Percentiles rank a stretch among this genome's conserved stretches.
Conservation (phyloP, 2,797 vertebrate species). For the Phaenicophaeus curvirostris region DNA sequence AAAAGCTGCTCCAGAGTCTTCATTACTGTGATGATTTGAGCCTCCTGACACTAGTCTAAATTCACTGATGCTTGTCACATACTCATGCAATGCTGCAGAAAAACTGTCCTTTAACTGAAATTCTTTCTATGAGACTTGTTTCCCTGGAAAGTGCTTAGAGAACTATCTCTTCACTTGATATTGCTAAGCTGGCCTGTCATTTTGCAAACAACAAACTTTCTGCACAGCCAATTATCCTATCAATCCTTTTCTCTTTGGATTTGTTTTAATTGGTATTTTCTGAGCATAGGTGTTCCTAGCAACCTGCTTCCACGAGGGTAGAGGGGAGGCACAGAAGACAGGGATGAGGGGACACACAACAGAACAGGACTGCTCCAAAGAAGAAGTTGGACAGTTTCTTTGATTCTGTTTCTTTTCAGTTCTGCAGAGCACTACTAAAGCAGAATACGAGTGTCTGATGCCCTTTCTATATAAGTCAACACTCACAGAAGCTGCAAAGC, state of each 20-base stretch:
- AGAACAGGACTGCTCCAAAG: not conserved
- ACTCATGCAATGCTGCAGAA: not conserved
- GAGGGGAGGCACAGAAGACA: no score
- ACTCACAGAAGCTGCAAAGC: not conserved
- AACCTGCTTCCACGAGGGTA: not conserved
- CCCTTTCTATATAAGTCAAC: not conserved
- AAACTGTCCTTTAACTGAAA: not conserved
- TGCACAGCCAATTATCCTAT: not conserved
- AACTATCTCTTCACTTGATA: not conserved
- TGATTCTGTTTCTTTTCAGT: not conserved
- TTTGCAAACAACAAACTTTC: not conserved
- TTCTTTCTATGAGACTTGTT: not conserved
- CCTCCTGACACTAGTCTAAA: not conserved
- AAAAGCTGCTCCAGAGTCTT: not conserved
- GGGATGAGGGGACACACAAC: no score
- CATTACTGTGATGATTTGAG: not conserved
- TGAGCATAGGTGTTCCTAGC: not conserved
- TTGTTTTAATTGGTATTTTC: not conserved
- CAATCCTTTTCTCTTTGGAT: not conserved
- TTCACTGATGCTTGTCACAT: not conserved
- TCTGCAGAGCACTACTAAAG: not conserved
- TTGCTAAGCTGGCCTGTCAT: not conserved
- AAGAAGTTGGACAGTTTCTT: not conserved
- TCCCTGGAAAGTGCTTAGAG: not conserved
- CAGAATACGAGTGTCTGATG: not conserved